Base-by-base conservation (phyloP, 1,140 invertebrate species). In the Dysdera silvatica region DNA sequence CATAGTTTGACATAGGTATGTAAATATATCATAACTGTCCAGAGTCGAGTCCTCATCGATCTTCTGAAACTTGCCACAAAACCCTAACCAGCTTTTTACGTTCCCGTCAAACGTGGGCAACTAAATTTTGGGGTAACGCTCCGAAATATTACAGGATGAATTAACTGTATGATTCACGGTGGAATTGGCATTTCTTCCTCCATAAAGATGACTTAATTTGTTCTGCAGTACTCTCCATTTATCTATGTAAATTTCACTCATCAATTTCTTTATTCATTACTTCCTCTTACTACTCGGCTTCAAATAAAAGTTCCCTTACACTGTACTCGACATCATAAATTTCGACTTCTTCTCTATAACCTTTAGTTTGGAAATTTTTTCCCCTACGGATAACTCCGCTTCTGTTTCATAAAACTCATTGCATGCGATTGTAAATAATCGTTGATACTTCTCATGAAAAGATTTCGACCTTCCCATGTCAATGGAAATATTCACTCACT, bases 31-130 rank as follows among this genome's bases (percentile, higher is more conserved):
- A 26, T 41, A 35, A 37, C 2, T 23, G 48, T 62, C 52, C 20
- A 62, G 4, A 29, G 47, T 55, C 0, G 28, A 16, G n/a, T 55
- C 51, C 16, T 29, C 20, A 55, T 62, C 33, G 37, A 48, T 54
- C 41, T 62, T 62, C 43, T 55, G 2, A 35, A 62, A 62, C n/a
- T 47, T 23, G 54, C 43, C 52, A 29, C 52, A n/a, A 49, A 62
- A 62, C 16, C 31, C 14, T 20, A 61, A 37, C n/a, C 37, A 61
- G 7, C 43, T 52, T 16, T 37, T 29, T 3, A 61, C 23, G 43
- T 61, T 53, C 16, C 60, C 51, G 40, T 45, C 41, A 40, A 62
- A 62, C 33, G 40, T 62, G 2, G 51, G 41, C 16, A 58, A 24
- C 14, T 58, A 41, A 18, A 55, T 52, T 41, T 61, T 61, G 7